Evolutionary conservation across 2,888 invertebrate genomes (phyloP).

Genomic region (Ganaspis brasiliensis): DNA sequence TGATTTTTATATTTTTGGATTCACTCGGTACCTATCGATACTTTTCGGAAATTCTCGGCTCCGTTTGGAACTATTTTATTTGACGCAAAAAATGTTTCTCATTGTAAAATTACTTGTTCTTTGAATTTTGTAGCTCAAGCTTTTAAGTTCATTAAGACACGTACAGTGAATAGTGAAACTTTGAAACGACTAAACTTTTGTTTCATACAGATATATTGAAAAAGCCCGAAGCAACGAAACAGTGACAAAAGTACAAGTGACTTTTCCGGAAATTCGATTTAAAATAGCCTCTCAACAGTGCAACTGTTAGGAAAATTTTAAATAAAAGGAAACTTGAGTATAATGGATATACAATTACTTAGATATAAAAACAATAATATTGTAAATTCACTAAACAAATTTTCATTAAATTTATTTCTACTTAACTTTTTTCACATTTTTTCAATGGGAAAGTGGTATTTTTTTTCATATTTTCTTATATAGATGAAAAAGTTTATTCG

Average conservation of each 20-base stretch:
- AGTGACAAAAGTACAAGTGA: conserved; percentile 23
- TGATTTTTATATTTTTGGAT: too few species aligned
- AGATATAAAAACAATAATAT: too few species aligned
- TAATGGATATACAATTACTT: conserved; percentile 5
- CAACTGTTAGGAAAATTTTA: conserved; percentile 15
- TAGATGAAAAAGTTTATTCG: conserved; percentile 3
- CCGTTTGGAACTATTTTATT: too few species aligned
- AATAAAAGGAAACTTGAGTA: conserved; percentile 2
- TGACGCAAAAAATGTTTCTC: too few species aligned
- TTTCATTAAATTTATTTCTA: background rate
- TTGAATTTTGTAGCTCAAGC: background rate
- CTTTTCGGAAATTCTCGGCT: too few species aligned
- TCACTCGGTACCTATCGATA: too few species aligned
- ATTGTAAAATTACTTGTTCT: too few species aligned
- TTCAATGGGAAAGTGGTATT: too few species aligned
- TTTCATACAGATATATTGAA: conserved; percentile 8
- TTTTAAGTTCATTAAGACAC: conserved; percentile 27
- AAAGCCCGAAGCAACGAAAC: conserved; percentile 25
- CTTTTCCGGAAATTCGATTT: conserved; percentile 40
- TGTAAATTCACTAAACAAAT: too few species aligned
- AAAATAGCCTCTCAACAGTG: conserved; percentile 13
- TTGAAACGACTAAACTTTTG: conserved; percentile 23
- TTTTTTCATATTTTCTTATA: background rate
- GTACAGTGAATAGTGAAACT: conserved; percentile 11
- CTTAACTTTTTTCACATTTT: background rate